Evolutionary conservation across 2,797 vertebrate genomes (phyloP).

Genomic region (Sorex maritimensis): DNA sequence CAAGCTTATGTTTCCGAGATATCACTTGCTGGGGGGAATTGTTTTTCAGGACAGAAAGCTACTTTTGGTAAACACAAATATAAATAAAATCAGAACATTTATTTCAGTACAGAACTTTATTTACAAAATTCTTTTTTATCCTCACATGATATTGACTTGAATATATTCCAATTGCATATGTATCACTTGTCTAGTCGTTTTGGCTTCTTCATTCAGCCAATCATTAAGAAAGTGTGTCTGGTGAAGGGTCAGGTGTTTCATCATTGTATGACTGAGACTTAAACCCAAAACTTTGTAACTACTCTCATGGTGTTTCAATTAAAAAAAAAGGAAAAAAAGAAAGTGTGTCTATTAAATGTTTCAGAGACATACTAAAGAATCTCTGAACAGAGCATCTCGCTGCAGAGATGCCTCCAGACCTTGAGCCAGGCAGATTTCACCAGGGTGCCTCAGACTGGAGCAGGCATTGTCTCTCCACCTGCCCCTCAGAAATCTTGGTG

Average conservation of each 20-base stretch:
- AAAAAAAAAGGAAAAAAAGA: too few relatives aligned
- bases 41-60: conserved; percentile 71
- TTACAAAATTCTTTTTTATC: conserved; percentile 50
- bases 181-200: background rate
- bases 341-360: background rate
- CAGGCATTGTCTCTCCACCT: too few relatives aligned
- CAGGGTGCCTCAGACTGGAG: too few relatives aligned
- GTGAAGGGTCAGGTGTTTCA: too few relatives aligned
- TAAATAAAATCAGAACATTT: conserved; percentile 76
- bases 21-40: conserved; percentile 52
- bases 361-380: background rate
- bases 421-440: too few relatives aligned
- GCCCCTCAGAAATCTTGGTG: too few relatives aligned
- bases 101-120: conserved; percentile 47
- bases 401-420: too few relatives aligned
- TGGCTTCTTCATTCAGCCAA: background rate
- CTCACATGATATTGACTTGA: conserved; percentile 67
- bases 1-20: conserved; percentile 72
- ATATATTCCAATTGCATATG: conserved; percentile 12
- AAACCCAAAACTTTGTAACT: too few relatives aligned
- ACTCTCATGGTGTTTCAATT: too few relatives aligned
- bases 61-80: conserved; percentile 63
- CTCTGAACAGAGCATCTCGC: too few relatives aligned
- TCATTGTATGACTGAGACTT: too few relatives aligned
- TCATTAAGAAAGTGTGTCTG: background rate